These are phyloP conservation scores for Scomber japonicus DNA, from an alignment of 2,113 vertebrate species.

Conservation along the genomic window DNA sequence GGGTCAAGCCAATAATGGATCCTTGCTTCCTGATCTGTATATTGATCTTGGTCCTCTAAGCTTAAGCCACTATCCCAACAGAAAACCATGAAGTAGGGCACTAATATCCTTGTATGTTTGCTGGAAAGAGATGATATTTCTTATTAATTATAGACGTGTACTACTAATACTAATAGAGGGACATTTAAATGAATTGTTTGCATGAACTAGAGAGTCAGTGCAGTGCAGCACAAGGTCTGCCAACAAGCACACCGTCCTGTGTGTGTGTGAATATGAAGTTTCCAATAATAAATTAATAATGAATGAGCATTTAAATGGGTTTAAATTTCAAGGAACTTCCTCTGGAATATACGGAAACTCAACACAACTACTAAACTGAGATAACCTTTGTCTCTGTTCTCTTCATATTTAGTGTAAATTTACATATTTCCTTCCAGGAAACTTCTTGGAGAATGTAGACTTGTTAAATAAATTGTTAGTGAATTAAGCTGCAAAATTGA, in stretches of 20 bases:
- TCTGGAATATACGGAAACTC: not conserved
- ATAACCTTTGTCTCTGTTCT: not conserved
- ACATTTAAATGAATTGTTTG: not conserved
- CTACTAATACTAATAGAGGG: not conserved
- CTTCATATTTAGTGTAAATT: not conserved
- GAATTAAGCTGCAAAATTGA: not conserved
- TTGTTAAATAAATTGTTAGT: not conserved
- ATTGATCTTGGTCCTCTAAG: no score
- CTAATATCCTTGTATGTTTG: not conserved
- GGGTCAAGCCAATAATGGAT: no score
- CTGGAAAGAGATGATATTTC: not conserved
- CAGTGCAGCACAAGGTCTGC: not conserved
- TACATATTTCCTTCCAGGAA: not conserved
- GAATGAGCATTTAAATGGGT: not conserved
- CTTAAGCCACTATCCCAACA: no score
- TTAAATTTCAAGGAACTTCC: slow-evolving; percentile 2
- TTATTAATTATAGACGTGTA: not conserved
- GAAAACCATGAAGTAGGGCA: no score
- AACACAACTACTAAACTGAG: not conserved
- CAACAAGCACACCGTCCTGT: not conserved
- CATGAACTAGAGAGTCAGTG: not conserved
- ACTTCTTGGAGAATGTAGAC: not conserved
- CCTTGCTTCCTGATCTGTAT: no score
- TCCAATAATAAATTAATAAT: not conserved
- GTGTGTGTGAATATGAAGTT: not conserved